Evolutionary conservation across 1,140 invertebrate species (phyloP).

Genomic region (Brachionus koreanus): DNA sequence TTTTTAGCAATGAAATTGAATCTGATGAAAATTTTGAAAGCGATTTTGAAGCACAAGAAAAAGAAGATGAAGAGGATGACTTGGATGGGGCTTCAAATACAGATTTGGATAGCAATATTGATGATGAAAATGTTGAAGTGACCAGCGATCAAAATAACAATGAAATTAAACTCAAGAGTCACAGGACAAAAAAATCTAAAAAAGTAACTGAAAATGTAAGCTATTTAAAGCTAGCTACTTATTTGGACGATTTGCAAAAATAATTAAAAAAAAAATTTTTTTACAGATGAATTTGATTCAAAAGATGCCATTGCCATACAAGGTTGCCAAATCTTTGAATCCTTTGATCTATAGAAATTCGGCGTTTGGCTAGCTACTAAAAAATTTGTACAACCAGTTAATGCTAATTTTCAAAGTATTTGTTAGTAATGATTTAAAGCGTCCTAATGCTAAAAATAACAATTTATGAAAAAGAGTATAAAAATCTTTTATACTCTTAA

Average conservation of each 20-base stretch:
- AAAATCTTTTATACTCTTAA: too few species aligned
- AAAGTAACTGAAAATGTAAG: not conserved
- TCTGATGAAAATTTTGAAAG: too few species aligned
- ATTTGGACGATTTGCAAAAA: too few species aligned
- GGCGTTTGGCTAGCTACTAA: conserved; percentile 43
- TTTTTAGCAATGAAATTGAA: too few species aligned
- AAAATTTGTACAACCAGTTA: conserved; percentile 43
- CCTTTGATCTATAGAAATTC: conserved; percentile 27
- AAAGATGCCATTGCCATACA: conserved; percentile 44
- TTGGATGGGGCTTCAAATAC: too few species aligned
- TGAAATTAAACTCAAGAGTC: not conserved
- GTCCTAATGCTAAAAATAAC: too few species aligned
- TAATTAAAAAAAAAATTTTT: not conserved
- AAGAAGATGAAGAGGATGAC: too few species aligned
- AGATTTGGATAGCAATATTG: too few species aligned
- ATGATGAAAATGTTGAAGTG: too few species aligned
- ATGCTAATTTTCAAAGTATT: conserved; percentile 24
- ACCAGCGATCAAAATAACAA: conserved; percentile 38
- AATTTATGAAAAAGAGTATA: conserved; percentile 40
- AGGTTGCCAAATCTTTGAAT: conserved; percentile 40
- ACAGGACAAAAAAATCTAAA: not conserved
- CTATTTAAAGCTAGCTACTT: too few species aligned
- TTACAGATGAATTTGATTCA: conserved; percentile 18
- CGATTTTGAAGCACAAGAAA: too few species aligned
- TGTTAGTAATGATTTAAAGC: too few species aligned